These are phyloP conservation scores for Araneus ventricosus DNA, from an alignment of 1,140 invertebrate genomes.

Conservation along the genomic window DNA sequence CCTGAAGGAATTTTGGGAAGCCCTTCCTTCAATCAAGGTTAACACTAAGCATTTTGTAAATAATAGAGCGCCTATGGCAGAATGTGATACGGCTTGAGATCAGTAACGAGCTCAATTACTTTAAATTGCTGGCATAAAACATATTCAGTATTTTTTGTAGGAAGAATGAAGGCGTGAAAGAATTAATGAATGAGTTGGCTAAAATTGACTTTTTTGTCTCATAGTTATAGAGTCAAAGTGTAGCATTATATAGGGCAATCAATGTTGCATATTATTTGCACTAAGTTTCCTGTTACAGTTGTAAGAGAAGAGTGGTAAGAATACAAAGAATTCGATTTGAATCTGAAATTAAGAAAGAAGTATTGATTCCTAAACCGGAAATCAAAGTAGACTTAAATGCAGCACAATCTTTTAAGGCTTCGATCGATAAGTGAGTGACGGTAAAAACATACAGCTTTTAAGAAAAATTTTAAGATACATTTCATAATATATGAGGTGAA, in stretches of 20 bases:
- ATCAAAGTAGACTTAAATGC: neutral
- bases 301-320: neutral
- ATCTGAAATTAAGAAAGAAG: neutral
- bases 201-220: no score
- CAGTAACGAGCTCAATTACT: no score
- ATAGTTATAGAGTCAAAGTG: neutral
- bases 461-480: neutral
- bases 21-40: no score
- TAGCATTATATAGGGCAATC: neutral
- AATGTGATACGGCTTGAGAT: no score
- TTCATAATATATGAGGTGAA: neutral
- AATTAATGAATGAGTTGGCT: neutral
- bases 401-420: neutral
- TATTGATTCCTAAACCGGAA: neutral
- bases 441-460: neutral
- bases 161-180: neutral
- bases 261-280: neutral
- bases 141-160: no score
- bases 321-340: neutral
- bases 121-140: no score
- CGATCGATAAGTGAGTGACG: neutral
- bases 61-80: no score
- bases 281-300: neutral
- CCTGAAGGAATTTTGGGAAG: no score
- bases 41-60: no score